Evolutionary conservation across 2,888 invertebrate species (phyloP).

Genomic region (Panopea generosa): DNA sequence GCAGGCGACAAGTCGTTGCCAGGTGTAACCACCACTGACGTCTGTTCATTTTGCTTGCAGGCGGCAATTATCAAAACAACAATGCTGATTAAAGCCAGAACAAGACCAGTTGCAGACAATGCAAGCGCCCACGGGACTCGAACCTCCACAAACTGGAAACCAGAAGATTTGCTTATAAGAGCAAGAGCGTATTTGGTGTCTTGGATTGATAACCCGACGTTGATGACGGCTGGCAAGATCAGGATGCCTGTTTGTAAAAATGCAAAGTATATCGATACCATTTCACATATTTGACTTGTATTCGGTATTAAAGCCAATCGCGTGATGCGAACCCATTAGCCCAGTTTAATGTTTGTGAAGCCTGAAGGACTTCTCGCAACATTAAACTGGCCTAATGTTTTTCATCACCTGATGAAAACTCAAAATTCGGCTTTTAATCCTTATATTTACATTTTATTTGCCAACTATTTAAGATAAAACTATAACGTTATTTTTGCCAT

Average conservation of each 20-base stretch:
- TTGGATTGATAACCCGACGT: slow-evolving; percentile 18
- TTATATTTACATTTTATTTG: no score
- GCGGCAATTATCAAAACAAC: slow-evolving; percentile 29
- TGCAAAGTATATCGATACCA: background rate
- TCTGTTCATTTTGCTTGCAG: slow-evolving; percentile 25
- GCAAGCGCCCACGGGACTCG: slow-evolving; percentile 45
- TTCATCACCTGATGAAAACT: no score
- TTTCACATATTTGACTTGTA: no score
- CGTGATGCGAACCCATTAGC: no score
- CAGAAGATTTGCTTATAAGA: background rate
- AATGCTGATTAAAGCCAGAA: slow-evolving; percentile 25
- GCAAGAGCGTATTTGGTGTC: slow-evolving; percentile 8
- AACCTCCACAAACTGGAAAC: slow-evolving; percentile 5
- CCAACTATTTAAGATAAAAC: no score
- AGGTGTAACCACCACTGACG: slow-evolving; percentile 15
- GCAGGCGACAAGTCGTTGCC: background rate
- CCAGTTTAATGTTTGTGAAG: no score
- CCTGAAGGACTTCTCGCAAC: no score
- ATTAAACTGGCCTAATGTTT: no score
- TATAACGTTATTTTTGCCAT: no score
- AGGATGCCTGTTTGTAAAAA: slow-evolving; percentile 37
- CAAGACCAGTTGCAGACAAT: slow-evolving; percentile 25
- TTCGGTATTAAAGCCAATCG: no score
- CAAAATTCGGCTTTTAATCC: no score
- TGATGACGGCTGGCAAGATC: slow-evolving; percentile 38